Evolutionary conservation across 2,113 vertebrate species (phyloP).

Genomic region (Hepsetus odoe): DNA sequence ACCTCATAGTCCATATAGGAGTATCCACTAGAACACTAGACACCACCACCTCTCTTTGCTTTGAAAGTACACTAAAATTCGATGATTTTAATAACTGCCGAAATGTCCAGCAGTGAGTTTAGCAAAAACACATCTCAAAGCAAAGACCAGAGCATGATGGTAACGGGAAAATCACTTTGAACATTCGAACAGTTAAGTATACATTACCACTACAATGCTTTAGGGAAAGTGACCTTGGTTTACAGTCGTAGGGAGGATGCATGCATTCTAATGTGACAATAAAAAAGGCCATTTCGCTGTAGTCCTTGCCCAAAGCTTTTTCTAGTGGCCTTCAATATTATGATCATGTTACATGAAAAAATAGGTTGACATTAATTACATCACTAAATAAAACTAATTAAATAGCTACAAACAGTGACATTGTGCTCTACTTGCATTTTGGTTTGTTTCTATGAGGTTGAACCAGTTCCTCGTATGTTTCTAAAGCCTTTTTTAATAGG

Average conservation of each 20-base stretch:
- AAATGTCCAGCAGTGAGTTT: not conserved
- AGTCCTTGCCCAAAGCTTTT: not conserved
- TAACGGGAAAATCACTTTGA: not conserved
- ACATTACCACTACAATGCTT: not conserved
- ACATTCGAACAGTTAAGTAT: not conserved
- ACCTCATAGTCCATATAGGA: too few species aligned
- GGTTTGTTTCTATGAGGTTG: too few species aligned
- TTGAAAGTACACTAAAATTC: too few species aligned
- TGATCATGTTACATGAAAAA: constrained; percentile 5
- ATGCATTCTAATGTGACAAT: not conserved
- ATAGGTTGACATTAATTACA: not conserved
- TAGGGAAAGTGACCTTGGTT: constrained; percentile 6
- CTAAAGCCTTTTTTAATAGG: too few species aligned
- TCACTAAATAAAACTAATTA: too few species aligned
- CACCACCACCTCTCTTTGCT: too few species aligned
- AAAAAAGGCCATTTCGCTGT: not conserved
- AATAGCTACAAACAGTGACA: too few species aligned
- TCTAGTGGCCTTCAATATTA: constrained; percentile 5
- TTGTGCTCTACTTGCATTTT: too few species aligned
- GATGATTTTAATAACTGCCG: not conserved
- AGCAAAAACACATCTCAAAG: too few species aligned
- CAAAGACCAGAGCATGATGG: not conserved
- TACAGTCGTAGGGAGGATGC: not conserved
- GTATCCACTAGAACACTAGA: too few species aligned
- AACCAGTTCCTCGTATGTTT: too few species aligned